A percentile compares a stretch with the other conserved stretches of the same genome.
Conservation (phyloP, 2,113 vertebrate genomes). For the Tenrec ecaudatus region DNA sequence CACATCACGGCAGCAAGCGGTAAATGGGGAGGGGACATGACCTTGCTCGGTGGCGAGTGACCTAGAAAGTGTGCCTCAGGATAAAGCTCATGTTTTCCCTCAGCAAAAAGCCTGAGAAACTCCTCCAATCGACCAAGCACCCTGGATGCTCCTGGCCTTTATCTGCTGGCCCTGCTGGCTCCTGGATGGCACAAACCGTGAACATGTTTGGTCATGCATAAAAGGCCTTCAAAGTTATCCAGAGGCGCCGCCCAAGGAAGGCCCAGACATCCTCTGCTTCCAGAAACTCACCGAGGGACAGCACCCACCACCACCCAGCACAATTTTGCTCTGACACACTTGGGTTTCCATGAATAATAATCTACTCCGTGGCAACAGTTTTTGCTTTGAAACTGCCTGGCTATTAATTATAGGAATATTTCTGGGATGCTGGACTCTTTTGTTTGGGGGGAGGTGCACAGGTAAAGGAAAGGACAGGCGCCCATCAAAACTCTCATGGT, state of each 20-base stretch:
- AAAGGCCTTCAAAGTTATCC: background rate
- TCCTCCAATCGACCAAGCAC: constrained; percentile 28
- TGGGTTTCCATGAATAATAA: background rate
- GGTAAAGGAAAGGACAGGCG: background rate
- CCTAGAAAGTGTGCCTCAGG: constrained; percentile 3
- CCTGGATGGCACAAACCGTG: background rate
- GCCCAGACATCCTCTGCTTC: background rate
- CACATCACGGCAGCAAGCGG: background rate
- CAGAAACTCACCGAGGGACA: background rate
- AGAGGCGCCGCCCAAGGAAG: background rate
- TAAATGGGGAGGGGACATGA: constrained; percentile 49
- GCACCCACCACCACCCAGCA: background rate
- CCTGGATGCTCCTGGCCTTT: background rate
- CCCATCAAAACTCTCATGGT: background rate
- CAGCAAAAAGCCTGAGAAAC: background rate
- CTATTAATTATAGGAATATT: constrained; percentile 22
- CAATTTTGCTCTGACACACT: background rate
- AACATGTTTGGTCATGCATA: background rate
- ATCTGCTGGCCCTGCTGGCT: background rate
- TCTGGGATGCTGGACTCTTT: background rate
- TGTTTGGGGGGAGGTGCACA: background rate
- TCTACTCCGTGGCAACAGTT: background rate
- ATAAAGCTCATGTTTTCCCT: background rate
- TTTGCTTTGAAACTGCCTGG: background rate
- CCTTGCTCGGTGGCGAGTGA: background rate